Percentiles rank a stretch among this genome's conserved stretches.
These are phyloP conservation scores for Protomyctophum bolini DNA, from an alignment of 2,113 vertebrate species.

Conservation along the genomic window DNA sequence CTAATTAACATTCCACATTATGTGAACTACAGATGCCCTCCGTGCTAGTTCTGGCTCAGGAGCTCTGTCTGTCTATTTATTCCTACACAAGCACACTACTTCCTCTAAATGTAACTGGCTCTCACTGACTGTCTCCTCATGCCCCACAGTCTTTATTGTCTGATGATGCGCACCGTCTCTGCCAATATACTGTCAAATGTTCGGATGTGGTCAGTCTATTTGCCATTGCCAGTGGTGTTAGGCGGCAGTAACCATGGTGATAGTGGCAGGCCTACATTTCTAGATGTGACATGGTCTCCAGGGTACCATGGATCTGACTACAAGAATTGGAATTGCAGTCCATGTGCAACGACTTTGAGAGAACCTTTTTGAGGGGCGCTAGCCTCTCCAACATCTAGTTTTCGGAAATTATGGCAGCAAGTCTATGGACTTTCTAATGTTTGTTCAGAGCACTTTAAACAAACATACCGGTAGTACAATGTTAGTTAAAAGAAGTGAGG, in stretches of 20 bases:
- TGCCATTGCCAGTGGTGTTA: slow-evolving; percentile 56
- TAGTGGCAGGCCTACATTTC: slow-evolving; percentile 40
- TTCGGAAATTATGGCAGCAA: too few species aligned
- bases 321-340: slow-evolving; percentile 36
- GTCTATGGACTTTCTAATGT: too few species aligned
- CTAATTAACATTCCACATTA: slow-evolving; percentile 67
- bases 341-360: slow-evolving; percentile 15
- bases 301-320: slow-evolving; percentile 46
- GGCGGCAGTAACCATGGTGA: slow-evolving; percentile 71
- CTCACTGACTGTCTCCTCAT: slow-evolving; percentile 7
- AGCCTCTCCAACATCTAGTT: too few species aligned
- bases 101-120: slow-evolving; percentile 29
- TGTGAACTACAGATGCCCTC: slow-evolving; percentile 48
- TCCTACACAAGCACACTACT: slow-evolving; percentile 4
- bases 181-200: slow-evolving; percentile 65
- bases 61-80: slow-evolving; percentile 17
- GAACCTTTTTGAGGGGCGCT: neutral
- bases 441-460: too few species aligned
- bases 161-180: slow-evolving; percentile 57
- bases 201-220: slow-evolving; percentile 63
- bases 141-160: slow-evolving; percentile 62
- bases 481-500: too few species aligned
- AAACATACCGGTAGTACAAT: too few species aligned
- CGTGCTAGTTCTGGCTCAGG: slow-evolving; percentile 28
- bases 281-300: slow-evolving; percentile 32